phyloP scores from a whole-genome alignment of 2,888 invertebrate species.

The Ichneumon xanthorius region DNA sequence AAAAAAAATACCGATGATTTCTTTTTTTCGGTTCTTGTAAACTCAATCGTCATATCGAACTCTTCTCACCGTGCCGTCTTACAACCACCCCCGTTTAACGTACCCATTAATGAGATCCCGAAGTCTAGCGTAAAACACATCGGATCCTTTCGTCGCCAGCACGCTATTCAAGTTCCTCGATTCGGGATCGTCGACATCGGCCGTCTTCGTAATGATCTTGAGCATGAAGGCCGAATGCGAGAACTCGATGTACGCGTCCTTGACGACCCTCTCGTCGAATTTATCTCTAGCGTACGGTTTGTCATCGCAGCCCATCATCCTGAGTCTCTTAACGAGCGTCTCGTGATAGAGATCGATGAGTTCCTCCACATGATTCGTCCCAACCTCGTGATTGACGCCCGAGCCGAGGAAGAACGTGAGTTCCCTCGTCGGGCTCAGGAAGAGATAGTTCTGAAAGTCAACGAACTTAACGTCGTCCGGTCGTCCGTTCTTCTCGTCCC shows the following conservation, averaged over 20 bases:
- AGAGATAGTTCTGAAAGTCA: conserved; percentile 87
- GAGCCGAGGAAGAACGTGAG: conserved; percentile 87
- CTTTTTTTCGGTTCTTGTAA: no score
- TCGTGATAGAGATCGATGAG: conserved; percentile 86
- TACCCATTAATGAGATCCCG: conserved; percentile 68
- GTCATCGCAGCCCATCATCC: conserved; percentile 82
- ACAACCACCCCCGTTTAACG: conserved; percentile 69
- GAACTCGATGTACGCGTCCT: conserved; percentile 76
- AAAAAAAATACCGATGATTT: no score
- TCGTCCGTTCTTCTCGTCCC: conserved; percentile 80
- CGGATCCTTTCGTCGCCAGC: conserved; percentile 64
- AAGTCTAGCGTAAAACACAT: conserved; percentile 67
- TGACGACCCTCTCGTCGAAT: conserved; percentile 73
- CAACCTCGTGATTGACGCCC: conserved; percentile 85
- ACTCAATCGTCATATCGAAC: no score
- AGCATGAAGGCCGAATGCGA: conserved; percentile 77
- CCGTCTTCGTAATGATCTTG: conserved; percentile 75
- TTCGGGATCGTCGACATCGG: conserved; percentile 64
- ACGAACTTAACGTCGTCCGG: conserved; percentile 86
- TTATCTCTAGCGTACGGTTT: conserved; percentile 71
- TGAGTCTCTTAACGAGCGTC: conserved; percentile 84
- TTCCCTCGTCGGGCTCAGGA: conserved; percentile 86
- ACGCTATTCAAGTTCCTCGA: conserved; percentile 51
- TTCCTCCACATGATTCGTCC: conserved; percentile 85
- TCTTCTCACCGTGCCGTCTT: background rate